These are phyloP conservation scores for Galemys pyrenaicus DNA, from an alignment of 2,113 vertebrate species.

Conservation along the genomic window DNA sequence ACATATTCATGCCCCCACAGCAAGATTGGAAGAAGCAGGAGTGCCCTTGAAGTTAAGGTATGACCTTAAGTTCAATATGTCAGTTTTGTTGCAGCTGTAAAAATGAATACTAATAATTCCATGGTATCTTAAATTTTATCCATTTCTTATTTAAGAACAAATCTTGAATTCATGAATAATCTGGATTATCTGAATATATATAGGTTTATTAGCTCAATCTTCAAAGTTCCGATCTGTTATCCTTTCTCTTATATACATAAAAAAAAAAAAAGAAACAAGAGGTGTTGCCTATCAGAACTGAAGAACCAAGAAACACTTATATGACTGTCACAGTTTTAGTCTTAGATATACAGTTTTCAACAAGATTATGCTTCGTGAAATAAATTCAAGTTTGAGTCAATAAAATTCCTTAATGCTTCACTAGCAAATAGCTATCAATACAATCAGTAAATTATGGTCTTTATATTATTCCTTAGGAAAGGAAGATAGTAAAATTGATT, in stretches of 20 bases:
- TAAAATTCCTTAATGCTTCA: not conserved
- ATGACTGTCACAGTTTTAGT: not conserved
- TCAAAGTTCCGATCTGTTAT: conserved; percentile 57
- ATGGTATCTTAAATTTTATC: conserved; percentile 61
- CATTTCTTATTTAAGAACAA: conserved; percentile 79
- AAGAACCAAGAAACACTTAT: conserved; percentile 5
- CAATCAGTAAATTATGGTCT: not conserved
- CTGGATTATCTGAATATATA: conserved; percentile 69
- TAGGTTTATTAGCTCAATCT: conserved; percentile 61
- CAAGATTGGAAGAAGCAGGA: not conserved
- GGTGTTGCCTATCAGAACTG: not conserved
- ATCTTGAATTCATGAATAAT: conserved; percentile 77
- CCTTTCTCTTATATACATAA: conserved; percentile 45
- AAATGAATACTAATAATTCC: conserved; percentile 61
- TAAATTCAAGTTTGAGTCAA: conserved; percentile 23
- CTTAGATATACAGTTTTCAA: not conserved
- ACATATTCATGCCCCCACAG: not conserved
- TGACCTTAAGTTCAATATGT: conserved; percentile 77
- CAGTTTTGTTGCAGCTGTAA: conserved; percentile 68
- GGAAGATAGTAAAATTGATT: not conserved
- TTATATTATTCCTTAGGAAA: conserved; percentile 4
- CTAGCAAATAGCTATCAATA: not conserved
- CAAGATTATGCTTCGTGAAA: not conserved
- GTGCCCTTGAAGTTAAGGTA: conserved; percentile 49
- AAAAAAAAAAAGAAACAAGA: conserved; percentile 29